These are phyloP conservation scores for Rhinogobio ventralis DNA, from an alignment of 2,797 vertebrate genomes.

Conservation along the genomic window DNA sequence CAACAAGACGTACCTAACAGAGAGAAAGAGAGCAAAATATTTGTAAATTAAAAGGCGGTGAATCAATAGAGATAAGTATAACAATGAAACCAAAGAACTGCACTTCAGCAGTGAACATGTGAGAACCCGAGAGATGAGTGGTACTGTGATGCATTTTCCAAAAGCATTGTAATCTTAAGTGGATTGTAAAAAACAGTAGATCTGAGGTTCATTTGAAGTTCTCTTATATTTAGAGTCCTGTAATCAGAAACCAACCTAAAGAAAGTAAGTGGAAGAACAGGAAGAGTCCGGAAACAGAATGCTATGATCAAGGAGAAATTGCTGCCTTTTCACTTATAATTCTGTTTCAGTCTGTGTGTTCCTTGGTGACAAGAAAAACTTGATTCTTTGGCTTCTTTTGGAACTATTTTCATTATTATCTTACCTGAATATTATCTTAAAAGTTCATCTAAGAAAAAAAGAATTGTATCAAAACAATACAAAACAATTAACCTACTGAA, in stretches of 20 bases:
- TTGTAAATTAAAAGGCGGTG: slow-evolving; percentile 1
- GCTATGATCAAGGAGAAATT: not conserved
- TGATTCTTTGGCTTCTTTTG: not conserved
- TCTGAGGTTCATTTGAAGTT: not conserved
- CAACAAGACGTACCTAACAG: slow-evolving; percentile 88
- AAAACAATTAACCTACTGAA: not conserved
- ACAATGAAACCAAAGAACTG: not conserved
- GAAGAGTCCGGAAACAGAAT: not conserved
- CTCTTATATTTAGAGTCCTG: not conserved
- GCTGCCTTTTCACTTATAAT: not conserved
- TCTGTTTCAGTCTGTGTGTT: not conserved
- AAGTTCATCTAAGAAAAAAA: not conserved
- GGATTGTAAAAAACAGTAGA: not conserved
- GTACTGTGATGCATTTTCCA: not conserved
- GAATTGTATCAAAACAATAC: no score
- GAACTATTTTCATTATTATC: no score
- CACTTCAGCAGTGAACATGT: not conserved
- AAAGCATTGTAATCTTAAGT: not conserved
- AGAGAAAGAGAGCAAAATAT: not conserved
- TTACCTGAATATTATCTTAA: not conserved
- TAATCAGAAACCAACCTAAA: not conserved
- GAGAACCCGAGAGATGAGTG: not conserved
- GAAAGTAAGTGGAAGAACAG: not conserved
- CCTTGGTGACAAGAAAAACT: not conserved
- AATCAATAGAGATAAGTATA: slow-evolving; percentile 33